Evolutionary conservation across 2,888 invertebrate genomes (phyloP).

Genomic region (Girardia tigrina): DNA sequence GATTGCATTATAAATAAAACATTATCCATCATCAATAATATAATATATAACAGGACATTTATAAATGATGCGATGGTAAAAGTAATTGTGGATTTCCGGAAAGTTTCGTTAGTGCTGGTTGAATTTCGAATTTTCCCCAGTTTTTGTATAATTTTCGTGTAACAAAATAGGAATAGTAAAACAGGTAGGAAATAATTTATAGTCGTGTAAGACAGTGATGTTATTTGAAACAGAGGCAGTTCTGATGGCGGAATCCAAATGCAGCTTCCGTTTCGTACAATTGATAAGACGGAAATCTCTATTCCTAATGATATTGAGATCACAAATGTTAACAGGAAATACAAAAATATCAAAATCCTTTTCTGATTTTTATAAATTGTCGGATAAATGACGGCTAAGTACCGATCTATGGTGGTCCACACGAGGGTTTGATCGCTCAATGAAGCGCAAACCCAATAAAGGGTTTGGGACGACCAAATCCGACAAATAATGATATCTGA

Average conservation of each 20-base stretch:
- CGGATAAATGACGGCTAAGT: not conserved
- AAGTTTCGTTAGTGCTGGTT: not conserved
- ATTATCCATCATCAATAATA: not conserved
- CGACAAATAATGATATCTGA: not conserved
- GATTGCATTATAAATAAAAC: not conserved
- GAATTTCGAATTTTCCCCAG: too few relatives aligned
- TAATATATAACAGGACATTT: not conserved
- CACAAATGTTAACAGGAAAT: not conserved
- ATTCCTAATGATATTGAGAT: not conserved
- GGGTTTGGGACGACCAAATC: not conserved
- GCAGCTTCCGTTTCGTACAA: not conserved
- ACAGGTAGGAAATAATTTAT: not conserved
- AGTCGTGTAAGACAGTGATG: not conserved
- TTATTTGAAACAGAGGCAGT: not conserved
- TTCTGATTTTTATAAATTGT: not conserved
- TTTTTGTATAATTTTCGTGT: too few relatives aligned
- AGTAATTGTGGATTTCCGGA: not conserved
- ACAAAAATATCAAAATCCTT: not conserved
- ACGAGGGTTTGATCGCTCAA: conserved; percentile 1
- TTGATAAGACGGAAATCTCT: not conserved
- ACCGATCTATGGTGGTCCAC: not conserved
- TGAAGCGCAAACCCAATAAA: not conserved
- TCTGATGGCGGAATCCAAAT: not conserved
- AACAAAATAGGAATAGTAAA: not conserved
- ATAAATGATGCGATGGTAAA: not conserved